Base-by-base conservation (phyloP, 2,888 invertebrate species). In the Pelosia muscerda region DNA sequence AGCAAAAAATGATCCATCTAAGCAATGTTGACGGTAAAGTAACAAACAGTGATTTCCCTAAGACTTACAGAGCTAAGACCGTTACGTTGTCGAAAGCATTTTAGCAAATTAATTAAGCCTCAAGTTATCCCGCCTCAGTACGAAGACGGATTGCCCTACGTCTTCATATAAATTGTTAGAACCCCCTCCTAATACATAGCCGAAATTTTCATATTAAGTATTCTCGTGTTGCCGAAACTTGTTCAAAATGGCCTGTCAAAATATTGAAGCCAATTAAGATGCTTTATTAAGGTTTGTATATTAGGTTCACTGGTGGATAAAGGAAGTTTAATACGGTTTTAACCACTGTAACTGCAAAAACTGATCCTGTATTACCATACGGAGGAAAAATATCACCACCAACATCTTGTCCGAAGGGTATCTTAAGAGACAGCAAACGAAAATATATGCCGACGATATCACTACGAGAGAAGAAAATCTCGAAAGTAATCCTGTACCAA, bases 21-120 rank as follows among this genome's bases (percentile, higher is more conserved):
- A 68, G 57, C 55, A 74, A 79, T 76, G 66, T 63, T 66, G 58
- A 63, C 68, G 42, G 63, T 56, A 62, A 60, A 63, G 58, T 13
- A 63, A 54, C 55, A 22, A 54, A 59, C 63, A 25, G 49, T 59
- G 82, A 81, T 78, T 76, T 80, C 72, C 66, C 66, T 56, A 66
- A 79, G 77, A 76, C 81, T 80, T 79, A 83, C 80, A 66, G 59
- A 49, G 28, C 65, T 71, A 69, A 77, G 63, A 61, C 76, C 61
- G 68, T 65, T 55, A 68, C 71, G 68, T 72, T 76, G 69, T 63
- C 69, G 67, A 69, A 71, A 80, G 68, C 77, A 75, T 84, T 83
- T 84, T 78, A 77, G 77, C 76, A 84, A 85, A 86, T 85, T 84
- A 86, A 86, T 86, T 84, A 84, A 86, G 81, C 83, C 78, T 81